phyloP scores from a whole-genome alignment of 1,140 invertebrate genomes.

The Phymorhynchus buccinoides region DNA sequence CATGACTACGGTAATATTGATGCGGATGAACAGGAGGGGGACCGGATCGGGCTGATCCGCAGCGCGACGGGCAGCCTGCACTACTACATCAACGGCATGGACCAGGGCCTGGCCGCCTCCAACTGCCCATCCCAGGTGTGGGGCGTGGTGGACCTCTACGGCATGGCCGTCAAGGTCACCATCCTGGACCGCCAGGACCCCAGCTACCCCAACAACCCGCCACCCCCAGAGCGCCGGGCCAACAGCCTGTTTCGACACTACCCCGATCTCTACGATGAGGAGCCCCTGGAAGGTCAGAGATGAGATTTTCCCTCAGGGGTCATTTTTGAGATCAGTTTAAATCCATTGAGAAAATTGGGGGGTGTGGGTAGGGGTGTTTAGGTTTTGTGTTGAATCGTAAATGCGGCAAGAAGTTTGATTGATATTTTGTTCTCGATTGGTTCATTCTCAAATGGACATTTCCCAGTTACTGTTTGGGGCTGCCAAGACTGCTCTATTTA shows the following conservation, averaged over 20 bases:
- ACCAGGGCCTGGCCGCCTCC: slow-evolving; percentile 72
- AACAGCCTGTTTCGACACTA: slow-evolving; percentile 60
- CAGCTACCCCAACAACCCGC: slow-evolving; percentile 53
- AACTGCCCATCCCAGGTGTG: slow-evolving; percentile 66
- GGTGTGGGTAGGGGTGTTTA: no score
- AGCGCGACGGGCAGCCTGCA: slow-evolving; percentile 68
- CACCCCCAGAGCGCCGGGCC: slow-evolving; percentile 43
- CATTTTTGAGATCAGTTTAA: no score
- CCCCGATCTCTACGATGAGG: slow-evolving; percentile 61
- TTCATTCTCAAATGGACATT: no score
- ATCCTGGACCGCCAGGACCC: slow-evolving; percentile 65
- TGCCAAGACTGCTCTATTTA: no score
- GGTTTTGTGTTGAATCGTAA: no score
- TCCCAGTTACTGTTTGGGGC: no score
- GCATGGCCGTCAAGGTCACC: slow-evolving; percentile 89
- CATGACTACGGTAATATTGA: no score
- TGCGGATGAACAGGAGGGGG: slow-evolving; percentile 68
- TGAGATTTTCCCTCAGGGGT: no score
- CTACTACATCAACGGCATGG: slow-evolving; percentile 72
- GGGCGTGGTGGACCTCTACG: slow-evolving; percentile 74
- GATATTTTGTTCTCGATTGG: no score
- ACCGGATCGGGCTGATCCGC: slow-evolving; percentile 70
- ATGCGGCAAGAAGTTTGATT: no score
- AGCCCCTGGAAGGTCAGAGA: slow-evolving; percentile 45
- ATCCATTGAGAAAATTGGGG: no score